phyloP scores from a whole-genome alignment of 2,888 invertebrate species.

The Calameuta idolon region DNA sequence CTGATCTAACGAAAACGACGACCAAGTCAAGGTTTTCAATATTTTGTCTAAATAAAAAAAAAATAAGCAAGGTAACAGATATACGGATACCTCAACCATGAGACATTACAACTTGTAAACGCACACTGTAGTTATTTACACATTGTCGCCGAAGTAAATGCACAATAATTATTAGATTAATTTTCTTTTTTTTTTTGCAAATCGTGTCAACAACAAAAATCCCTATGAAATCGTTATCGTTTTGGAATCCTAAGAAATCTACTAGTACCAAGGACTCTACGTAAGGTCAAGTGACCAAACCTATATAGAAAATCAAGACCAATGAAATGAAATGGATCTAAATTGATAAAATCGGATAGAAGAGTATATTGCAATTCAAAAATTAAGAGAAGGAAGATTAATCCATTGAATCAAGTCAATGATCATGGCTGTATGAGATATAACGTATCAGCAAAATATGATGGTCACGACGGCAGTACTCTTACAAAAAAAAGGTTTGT shows the following conservation, averaged over 20 bases:
- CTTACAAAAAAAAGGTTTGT: slow-evolving; percentile 45
- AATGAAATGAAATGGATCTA: background rate
- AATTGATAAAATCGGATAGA: background rate
- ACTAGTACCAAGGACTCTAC: background rate
- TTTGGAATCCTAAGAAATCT: background rate
- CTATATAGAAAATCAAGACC: background rate
- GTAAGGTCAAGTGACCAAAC: background rate
- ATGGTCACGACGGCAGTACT: slow-evolving; percentile 23
- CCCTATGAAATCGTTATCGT: background rate
- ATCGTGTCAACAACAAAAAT: background rate
- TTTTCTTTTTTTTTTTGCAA: background rate
- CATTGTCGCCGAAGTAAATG: background rate
- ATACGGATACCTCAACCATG: background rate
- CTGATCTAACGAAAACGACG: background rate
- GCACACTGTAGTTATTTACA: background rate
- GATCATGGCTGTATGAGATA: background rate
- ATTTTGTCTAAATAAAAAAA: background rate
- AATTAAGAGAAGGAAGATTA: background rate
- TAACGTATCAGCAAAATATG: background rate
- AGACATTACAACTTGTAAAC: background rate
- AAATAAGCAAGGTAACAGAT: background rate
- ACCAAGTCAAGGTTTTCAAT: background rate
- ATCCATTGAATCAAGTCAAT: background rate
- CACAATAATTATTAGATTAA: background rate
- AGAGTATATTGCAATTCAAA: background rate